phyloP scores from a whole-genome alignment of 37 sponge, comb jelly and placozoan species.

The Beroe forskalii region DNA sequence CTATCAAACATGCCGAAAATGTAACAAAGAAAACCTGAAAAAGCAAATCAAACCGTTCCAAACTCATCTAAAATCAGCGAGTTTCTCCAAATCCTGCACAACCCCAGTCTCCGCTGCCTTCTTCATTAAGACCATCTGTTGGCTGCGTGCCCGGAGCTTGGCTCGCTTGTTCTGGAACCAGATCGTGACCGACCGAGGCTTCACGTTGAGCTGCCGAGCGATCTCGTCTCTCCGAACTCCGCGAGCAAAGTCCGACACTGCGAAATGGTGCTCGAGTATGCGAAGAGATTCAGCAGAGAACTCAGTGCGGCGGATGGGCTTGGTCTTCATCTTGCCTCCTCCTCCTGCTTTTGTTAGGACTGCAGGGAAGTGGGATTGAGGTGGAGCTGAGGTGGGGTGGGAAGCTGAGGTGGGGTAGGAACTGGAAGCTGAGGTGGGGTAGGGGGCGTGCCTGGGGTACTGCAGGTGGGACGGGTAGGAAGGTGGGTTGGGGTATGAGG shows the following conservation, averaged over 20 bases:
- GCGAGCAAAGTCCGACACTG: slow-evolving; percentile 24
- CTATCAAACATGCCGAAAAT: too few relatives aligned
- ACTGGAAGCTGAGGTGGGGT: background rate
- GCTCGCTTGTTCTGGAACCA: slow-evolving; percentile 61
- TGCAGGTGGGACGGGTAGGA: background rate
- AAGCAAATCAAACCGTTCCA: too few relatives aligned
- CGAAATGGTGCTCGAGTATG: background rate
- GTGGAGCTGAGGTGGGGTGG: background rate
- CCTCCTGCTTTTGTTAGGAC: background rate
- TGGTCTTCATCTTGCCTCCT: slow-evolving; percentile 10
- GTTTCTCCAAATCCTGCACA: slow-evolving; percentile 11
- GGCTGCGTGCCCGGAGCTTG: slow-evolving; percentile 5
- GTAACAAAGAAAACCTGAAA: too few relatives aligned
- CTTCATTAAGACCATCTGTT: slow-evolving; percentile 18
- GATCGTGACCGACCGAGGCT: background rate
- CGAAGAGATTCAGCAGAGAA: background rate
- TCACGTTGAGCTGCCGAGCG: background rate
- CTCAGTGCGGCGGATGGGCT: background rate
- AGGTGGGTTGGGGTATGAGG: too few relatives aligned
- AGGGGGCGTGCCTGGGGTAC: background rate
- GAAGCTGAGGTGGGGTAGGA: too few relatives aligned
- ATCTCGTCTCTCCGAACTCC: slow-evolving; percentile 17
- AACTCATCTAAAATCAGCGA: slow-evolving; percentile 12
- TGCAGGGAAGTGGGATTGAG: too few relatives aligned
- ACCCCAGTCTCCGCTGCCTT: slow-evolving; percentile 43